Evolutionary conservation across 2,797 vertebrate genomes (phyloP).

Genomic region (Chelon auratus): DNA sequence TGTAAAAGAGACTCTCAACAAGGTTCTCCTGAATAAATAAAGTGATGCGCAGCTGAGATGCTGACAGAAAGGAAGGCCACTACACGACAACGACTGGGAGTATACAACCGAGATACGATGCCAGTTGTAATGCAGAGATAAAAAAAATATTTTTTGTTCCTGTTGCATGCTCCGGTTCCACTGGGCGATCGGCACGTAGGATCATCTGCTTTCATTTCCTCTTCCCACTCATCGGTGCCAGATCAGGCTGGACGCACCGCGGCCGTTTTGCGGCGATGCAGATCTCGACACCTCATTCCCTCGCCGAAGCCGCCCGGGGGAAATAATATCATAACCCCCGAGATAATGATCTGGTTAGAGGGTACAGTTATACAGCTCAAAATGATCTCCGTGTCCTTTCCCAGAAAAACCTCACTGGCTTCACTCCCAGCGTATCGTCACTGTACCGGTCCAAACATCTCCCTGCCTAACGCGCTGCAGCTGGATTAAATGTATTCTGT

Average conservation of each 20-base stretch:
- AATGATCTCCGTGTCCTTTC: conserved; percentile 1
- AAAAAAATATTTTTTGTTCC: conserved; percentile 7
- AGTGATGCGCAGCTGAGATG: neutral
- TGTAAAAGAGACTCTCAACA: too few species aligned
- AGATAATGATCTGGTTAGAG: conserved; percentile 35
- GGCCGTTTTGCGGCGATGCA: neutral
- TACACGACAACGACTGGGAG: neutral
- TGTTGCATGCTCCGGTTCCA: neutral
- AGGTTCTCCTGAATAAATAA: too few species aligned
- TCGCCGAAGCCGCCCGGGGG: neutral
- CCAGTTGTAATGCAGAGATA: conserved; percentile 8
- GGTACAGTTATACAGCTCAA: conserved; percentile 1
- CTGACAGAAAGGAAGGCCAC: neutral
- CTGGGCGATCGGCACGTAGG: neutral
- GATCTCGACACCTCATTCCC: conserved; percentile 20
- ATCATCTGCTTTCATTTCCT: conserved; percentile 31
- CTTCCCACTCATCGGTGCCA: neutral
- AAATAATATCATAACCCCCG: conserved; percentile 8
- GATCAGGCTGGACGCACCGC: neutral
- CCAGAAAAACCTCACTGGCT: conserved; percentile 2
- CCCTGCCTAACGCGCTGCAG: neutral
- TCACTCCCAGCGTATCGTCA: neutral
- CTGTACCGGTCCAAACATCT: conserved; percentile 15
- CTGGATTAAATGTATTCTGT: conserved; percentile 15
- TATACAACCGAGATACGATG: neutral